phyloP scores from a whole-genome alignment of 2,797 vertebrate genomes.

The Pantherophis alleghaniensis region DNA sequence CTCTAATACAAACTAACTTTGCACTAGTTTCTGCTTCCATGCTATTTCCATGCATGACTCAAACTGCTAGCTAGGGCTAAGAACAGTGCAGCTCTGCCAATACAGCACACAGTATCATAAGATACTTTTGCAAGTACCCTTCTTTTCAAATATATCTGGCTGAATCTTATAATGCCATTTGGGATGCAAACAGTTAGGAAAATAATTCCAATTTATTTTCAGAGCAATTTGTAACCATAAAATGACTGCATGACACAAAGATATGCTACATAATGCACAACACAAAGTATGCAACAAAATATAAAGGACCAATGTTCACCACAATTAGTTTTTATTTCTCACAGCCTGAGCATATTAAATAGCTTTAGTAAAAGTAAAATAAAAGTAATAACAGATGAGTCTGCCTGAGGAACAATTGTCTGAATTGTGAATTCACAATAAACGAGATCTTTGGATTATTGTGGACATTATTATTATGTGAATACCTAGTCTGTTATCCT shows the following conservation, averaged over 20 bases:
- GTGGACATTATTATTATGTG: neutral
- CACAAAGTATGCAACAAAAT: neutral
- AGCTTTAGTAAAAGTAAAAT: neutral
- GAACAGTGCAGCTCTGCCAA: neutral
- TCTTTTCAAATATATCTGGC: neutral
- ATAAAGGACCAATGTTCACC: neutral
- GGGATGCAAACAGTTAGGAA: neutral
- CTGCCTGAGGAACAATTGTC: neutral
- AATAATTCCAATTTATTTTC: neutral
- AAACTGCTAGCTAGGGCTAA: neutral
- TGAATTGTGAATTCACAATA: neutral
- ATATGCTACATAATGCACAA: neutral
- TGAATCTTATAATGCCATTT: neutral
- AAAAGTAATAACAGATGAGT: neutral
- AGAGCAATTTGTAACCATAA: neutral
- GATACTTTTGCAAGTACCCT: neutral
- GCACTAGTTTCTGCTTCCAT: neutral
- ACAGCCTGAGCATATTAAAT: neutral
- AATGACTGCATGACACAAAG: neutral
- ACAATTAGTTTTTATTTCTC: neutral
- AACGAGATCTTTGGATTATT: neutral
- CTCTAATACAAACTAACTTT: neutral
- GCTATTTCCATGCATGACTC: neutral
- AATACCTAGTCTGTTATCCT: neutral
- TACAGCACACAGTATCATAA: neutral